These are phyloP conservation scores for Dolichotis patagonum DNA, from an alignment of 2,113 vertebrate genomes.

Conservation along the genomic window DNA sequence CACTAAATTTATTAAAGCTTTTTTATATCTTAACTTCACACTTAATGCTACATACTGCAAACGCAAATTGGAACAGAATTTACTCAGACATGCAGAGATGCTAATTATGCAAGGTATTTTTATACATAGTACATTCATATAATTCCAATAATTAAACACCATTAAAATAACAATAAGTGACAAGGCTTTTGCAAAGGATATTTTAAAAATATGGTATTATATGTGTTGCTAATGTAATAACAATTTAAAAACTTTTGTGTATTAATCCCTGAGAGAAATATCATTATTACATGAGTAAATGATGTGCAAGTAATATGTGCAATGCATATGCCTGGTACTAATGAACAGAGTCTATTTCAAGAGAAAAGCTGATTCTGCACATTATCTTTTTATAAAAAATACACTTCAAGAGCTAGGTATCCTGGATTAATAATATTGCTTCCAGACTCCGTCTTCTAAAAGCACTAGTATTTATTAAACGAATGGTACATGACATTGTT, in stretches of 20 bases:
- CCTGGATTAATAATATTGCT: background rate
- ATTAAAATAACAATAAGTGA: background rate
- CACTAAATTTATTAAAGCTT: background rate
- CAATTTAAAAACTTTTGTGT: slow-evolving; percentile 1
- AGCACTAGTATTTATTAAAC: background rate
- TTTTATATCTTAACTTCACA: background rate
- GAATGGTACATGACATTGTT: background rate
- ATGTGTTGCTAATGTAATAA: background rate
- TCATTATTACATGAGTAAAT: slow-evolving; percentile 4
- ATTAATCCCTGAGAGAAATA: background rate
- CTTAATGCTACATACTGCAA: background rate
- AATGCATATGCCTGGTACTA: background rate
- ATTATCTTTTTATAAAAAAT: background rate
- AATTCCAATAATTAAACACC: background rate
- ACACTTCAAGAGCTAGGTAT: background rate
- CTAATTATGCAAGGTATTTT: background rate
- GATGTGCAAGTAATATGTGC: background rate
- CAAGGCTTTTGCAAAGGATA: background rate
- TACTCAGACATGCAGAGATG: background rate
- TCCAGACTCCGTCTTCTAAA: background rate
- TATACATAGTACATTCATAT: background rate
- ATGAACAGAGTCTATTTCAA: background rate
- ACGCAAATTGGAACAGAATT: background rate
- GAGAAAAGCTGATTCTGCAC: background rate
- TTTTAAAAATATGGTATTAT: background rate